Conservation (phyloP, 2,113 vertebrate genomes). For the Syrrhaptes paradoxus region DNA sequence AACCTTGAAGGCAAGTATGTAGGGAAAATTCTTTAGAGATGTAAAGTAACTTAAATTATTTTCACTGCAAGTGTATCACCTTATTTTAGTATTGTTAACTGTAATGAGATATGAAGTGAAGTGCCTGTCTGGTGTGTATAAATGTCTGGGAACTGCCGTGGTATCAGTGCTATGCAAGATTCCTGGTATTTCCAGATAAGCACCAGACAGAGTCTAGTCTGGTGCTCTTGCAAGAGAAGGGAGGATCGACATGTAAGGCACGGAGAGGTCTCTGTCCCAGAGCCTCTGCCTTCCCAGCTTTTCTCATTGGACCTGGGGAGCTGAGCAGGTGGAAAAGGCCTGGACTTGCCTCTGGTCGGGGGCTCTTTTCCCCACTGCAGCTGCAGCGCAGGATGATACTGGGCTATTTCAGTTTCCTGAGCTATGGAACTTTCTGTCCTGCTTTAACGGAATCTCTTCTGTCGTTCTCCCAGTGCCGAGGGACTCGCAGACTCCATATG, state of each 20-base stretch:
- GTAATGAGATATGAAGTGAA: neutral
- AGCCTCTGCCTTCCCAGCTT: neutral
- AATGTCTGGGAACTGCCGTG: neutral
- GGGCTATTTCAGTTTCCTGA: neutral
- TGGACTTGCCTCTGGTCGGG: neutral
- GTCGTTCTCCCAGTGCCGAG: neutral
- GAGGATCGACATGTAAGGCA: neutral
- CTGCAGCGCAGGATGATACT: neutral
- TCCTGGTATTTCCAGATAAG: conserved; percentile 29
- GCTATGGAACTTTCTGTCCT: neutral
- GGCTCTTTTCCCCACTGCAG: neutral
- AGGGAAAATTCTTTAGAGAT: neutral
- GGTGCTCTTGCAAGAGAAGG: neutral
- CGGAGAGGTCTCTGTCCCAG: neutral
- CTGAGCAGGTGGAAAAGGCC: neutral
- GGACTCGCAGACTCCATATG: accelerated
- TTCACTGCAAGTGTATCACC: neutral
- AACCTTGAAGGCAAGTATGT: neutral
- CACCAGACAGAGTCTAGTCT: neutral
- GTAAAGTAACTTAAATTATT: neutral
- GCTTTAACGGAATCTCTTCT: neutral
- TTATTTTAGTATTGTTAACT: neutral
- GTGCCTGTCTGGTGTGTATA: neutral
- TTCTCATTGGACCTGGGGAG: neutral
- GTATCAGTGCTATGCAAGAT: neutral